These are phyloP conservation scores for Huso huso DNA, from an alignment of 2,797 vertebrate genomes.

Conservation along the genomic window DNA sequence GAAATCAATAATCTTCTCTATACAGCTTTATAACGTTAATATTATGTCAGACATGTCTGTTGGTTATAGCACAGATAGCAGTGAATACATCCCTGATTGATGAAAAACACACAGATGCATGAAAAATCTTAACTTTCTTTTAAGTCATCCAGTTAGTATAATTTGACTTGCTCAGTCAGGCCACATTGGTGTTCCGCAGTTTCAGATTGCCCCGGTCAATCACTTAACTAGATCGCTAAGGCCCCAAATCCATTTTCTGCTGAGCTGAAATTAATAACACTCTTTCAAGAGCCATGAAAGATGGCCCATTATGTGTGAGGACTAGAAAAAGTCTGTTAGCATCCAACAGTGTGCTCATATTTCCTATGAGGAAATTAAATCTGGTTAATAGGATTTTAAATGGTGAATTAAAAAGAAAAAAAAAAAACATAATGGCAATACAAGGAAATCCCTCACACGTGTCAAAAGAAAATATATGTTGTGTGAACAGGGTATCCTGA, in stretches of 20 bases:
- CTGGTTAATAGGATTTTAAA: constrained; percentile 27
- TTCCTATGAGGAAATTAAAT: constrained; percentile 31
- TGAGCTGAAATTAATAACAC: constrained; percentile 27
- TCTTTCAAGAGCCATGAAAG: constrained; percentile 24
- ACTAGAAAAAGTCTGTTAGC: constrained; percentile 12
- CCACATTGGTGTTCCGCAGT: constrained; percentile 10
- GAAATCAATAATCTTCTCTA: too few relatives aligned
- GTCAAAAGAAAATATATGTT: not conserved
- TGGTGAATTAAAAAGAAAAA: constrained; percentile 21
- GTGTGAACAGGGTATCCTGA: not conserved
- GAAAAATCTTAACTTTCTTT: constrained; percentile 4
- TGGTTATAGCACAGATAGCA: too few relatives aligned
- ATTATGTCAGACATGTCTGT: too few relatives aligned
- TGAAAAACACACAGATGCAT: not conserved
- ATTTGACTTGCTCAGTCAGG: constrained; percentile 7
- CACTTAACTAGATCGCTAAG: constrained; percentile 29
- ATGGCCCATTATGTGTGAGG: constrained; percentile 21
- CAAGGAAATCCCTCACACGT: constrained; percentile 5
- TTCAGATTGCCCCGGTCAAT: constrained; percentile 23
- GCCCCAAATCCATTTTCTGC: constrained; percentile 28
- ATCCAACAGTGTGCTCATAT: constrained; percentile 20
- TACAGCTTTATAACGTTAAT: too few relatives aligned
- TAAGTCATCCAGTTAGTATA: constrained; percentile 11
- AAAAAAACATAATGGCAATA: constrained; percentile 4
- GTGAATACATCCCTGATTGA: too few relatives aligned